phyloP scores from a whole-genome alignment of 1,140 invertebrate genomes.

The Meteorus sp. region DNA sequence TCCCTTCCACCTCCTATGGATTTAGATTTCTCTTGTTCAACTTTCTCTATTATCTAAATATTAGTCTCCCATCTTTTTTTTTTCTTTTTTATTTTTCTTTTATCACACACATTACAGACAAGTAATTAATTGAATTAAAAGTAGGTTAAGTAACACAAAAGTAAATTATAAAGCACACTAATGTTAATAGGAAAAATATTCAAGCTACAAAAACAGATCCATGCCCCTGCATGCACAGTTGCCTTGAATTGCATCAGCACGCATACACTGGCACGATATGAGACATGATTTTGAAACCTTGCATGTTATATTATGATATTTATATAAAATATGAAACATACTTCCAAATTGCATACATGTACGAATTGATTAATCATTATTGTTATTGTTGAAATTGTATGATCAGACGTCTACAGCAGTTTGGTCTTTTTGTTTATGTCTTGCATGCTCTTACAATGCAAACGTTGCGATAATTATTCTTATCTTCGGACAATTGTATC shows the following conservation, averaged over 20 bases:
- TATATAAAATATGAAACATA: slow-evolving; percentile 20
- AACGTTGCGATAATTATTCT: not conserved
- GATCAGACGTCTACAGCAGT: not conserved
- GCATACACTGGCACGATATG: slow-evolving; percentile 38
- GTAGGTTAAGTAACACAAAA: too few relatives aligned
- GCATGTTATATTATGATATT: slow-evolving; percentile 37
- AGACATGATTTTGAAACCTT: slow-evolving; percentile 34
- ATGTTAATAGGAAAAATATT: slow-evolving; percentile 4
- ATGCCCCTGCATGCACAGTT: slow-evolving; percentile 29
- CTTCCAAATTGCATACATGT: slow-evolving; percentile 30
- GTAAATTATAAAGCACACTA: too few relatives aligned
- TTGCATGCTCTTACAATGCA: not conserved
- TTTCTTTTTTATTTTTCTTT: too few relatives aligned
- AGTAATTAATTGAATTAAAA: too few relatives aligned
- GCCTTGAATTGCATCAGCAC: slow-evolving; percentile 37
- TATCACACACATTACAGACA: too few relatives aligned
- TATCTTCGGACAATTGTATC: not conserved
- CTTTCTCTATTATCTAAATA: too few relatives aligned
- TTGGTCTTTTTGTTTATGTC: not conserved
- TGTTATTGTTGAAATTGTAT: not conserved
- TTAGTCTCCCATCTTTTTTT: too few relatives aligned
- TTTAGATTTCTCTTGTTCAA: too few relatives aligned
- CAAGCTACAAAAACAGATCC: slow-evolving; percentile 25
- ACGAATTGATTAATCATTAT: slow-evolving; percentile 20
- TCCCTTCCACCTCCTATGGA: too few relatives aligned